These are phyloP conservation scores for Galaxias olidus DNA, from an alignment of 2,797 vertebrate species.

Conservation along the genomic window DNA sequence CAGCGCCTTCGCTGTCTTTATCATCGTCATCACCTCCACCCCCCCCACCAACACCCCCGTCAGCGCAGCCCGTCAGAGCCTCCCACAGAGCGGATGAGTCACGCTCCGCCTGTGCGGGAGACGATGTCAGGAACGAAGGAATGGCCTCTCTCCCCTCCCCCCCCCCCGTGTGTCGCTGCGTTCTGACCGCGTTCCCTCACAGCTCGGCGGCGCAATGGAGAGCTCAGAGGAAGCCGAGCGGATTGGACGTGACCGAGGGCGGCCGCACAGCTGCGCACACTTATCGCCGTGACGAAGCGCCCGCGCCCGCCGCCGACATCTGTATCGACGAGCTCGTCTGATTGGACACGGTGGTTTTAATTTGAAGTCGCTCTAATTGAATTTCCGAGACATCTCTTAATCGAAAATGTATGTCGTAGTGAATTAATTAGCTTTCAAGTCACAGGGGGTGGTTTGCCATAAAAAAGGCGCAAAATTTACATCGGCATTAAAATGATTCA, in stretches of 20 bases:
- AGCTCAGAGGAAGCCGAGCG: too few species aligned
- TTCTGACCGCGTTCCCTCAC: too few species aligned
- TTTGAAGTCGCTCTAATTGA: constrained; percentile 38
- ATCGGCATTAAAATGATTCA: neutral
- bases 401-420: constrained; percentile 26
- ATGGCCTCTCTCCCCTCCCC: too few species aligned
- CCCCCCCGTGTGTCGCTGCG: too few species aligned
- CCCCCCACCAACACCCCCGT: neutral
- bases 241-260: too few species aligned
- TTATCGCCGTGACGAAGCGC: constrained; percentile 15
- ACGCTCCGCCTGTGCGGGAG: too few species aligned
- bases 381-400: constrained; percentile 29
- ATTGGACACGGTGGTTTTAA: constrained; percentile 38
- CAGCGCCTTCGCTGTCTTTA: neutral
- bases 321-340: constrained; percentile 25
- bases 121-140: too few species aligned
- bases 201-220: too few species aligned
- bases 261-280: constrained; percentile 15
- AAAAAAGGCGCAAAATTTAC: constrained; percentile 8
- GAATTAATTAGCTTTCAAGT: constrained; percentile 29
- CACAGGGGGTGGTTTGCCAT: constrained; percentile 23
- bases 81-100: too few species aligned
- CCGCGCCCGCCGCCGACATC: constrained; percentile 36
- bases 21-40: neutral
- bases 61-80: too few species aligned